Conservation (phyloP, 2,113 vertebrate genomes). For the Myotis davidii region DNA sequence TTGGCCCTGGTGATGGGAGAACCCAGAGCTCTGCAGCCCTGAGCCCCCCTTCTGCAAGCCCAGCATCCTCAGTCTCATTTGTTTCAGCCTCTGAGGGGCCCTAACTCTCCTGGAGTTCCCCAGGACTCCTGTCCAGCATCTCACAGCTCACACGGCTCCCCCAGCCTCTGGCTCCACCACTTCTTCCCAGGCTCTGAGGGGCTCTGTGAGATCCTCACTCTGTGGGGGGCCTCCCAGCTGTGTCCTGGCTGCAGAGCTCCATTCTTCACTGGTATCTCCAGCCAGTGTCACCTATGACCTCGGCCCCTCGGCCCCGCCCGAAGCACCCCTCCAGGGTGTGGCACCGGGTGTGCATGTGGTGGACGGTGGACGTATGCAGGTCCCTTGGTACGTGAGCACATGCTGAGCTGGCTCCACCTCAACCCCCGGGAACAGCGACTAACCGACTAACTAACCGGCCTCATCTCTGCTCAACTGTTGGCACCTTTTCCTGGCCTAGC, state of each 20-base stretch:
- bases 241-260: not conserved
- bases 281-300: not conserved
- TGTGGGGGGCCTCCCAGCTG: not conserved
- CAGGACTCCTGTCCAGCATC: not conserved
- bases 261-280: not conserved
- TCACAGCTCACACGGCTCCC: not conserved
- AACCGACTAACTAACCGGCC: not conserved
- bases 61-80: not conserved
- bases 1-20: not conserved
- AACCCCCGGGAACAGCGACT: not conserved
- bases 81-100: not conserved
- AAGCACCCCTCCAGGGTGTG: not conserved
- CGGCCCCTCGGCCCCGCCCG: not conserved
- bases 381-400: accelerated
- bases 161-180: not conserved
- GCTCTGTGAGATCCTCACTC: not conserved
- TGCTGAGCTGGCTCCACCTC: not conserved
- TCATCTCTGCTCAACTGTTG: not conserved
- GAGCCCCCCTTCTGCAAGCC: too few relatives aligned
- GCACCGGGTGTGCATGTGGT: not conserved
- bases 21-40: not conserved
- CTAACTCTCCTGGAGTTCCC: not conserved
- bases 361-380: not conserved
- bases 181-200: not conserved
- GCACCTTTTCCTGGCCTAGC: not conserved